phyloP scores from a whole-genome alignment of 1,140 invertebrate species.

The Drosophila repleta region DNA sequence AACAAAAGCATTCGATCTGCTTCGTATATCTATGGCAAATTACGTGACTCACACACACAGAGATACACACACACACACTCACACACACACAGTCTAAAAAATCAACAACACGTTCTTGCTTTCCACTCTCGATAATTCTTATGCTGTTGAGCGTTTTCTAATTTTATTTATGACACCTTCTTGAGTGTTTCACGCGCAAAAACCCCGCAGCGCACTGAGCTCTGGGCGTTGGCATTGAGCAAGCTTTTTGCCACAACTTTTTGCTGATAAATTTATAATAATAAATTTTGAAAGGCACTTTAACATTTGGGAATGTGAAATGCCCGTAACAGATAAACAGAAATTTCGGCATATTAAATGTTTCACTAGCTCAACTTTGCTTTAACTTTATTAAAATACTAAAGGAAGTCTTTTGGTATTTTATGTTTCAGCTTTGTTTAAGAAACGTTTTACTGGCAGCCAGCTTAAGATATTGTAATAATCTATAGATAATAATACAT shows the following conservation, averaged over 20 bases:
- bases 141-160: background rate
- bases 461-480: too few species aligned
- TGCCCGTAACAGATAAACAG: too few species aligned
- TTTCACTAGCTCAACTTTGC: background rate
- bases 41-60: slow-evolving; percentile 3
- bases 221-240: background rate
- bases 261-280: background rate
- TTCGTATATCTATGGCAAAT: background rate
- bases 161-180: background rate
- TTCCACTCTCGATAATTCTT: background rate
- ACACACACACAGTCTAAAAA: background rate
- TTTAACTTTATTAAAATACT: too few species aligned
- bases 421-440: background rate
- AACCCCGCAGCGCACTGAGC: background rate
- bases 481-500: too few species aligned
- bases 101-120: background rate
- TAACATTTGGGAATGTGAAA: background rate
- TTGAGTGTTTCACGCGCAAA: background rate
- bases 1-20: slow-evolving; percentile 6
- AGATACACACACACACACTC: background rate
- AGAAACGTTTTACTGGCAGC: background rate
- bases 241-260: background rate
- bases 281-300: background rate
- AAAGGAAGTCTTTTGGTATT: background rate
- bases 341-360: too few species aligned